Evolutionary conservation across 2,113 vertebrate genomes (phyloP).

Genomic region (Athene cunicularia): DNA sequence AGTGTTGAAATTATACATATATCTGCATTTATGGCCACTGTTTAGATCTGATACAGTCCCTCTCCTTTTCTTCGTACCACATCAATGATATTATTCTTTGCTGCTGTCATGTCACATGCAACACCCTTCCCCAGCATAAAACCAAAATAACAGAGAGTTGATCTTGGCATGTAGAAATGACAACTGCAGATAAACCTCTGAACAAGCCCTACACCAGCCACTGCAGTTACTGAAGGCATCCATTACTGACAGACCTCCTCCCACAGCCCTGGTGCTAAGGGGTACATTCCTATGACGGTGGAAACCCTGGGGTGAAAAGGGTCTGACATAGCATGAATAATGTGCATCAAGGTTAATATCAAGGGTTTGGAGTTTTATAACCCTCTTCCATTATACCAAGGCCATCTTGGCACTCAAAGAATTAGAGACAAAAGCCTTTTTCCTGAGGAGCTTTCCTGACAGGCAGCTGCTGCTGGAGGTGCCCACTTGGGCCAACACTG

Average conservation of each 20-base stretch:
- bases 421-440: background rate
- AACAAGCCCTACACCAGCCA: background rate
- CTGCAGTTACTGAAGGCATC: background rate
- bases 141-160: background rate
- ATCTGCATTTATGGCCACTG: background rate
- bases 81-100: background rate
- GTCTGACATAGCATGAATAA: background rate
- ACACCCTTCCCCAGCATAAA: background rate
- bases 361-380: background rate
- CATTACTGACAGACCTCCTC: background rate
- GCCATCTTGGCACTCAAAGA: background rate
- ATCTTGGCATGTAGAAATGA: background rate
- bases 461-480: background rate
- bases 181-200: background rate
- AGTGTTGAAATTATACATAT: background rate
- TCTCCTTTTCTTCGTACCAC: background rate
- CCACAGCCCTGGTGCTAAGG: fast-evolving
- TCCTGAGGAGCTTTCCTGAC: background rate
- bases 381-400: background rate
- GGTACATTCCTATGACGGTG: fast-evolving
- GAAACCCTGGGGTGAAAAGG: background rate
- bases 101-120: fast-evolving
- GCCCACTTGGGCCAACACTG: background rate
- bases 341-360: background rate
- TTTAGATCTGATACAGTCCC: background rate